Percentiles rank a stretch among this genome's conserved stretches.
phyloP scores from a whole-genome alignment of 1,140 invertebrate genomes.

The Pseudomyrmex sp. region DNA sequence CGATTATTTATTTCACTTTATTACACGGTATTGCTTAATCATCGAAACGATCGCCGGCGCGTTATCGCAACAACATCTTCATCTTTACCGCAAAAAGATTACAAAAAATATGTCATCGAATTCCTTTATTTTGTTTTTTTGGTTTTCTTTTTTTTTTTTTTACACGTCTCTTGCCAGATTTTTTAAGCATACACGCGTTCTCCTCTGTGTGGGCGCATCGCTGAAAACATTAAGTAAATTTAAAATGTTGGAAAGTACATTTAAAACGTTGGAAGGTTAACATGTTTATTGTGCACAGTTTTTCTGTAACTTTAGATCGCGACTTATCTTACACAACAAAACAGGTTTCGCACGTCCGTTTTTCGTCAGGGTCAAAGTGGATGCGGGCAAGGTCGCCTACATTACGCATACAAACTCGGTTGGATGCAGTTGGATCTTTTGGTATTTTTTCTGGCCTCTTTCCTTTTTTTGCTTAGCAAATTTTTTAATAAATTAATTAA shows the following conservation, averaged over 20 bases:
- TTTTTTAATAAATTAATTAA: conserved; percentile 36
- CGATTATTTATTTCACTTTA: conserved; percentile 65
- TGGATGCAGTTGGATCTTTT: neutral
- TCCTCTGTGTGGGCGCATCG: neutral
- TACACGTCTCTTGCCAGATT: neutral
- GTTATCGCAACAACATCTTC: conserved; percentile 10
- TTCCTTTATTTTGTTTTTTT: neutral
- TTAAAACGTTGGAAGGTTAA: neutral
- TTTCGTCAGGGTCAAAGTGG: conserved; percentile 61
- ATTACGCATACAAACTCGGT: neutral
- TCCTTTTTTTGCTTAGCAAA: neutral
- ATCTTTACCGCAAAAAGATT: neutral
- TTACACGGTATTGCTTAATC: conserved; percentile 46
- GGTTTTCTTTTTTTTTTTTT: neutral
- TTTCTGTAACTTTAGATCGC: conserved; percentile 15
- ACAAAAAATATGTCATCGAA: conserved; percentile 2
- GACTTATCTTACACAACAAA: conserved; percentile 36
- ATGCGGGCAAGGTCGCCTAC: conserved; percentile 58
- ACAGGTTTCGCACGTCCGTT: conserved; percentile 55
- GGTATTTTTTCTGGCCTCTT: neutral
- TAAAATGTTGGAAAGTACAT: neutral
- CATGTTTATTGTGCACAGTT: neutral
- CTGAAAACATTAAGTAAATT: no score
- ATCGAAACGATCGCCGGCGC: conserved; percentile 3
- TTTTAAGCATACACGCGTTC: neutral